Percentiles rank a stretch among this genome's conserved stretches.
phyloP scores from a whole-genome alignment of 2,797 vertebrate species.

The Sebastiscus albofasciatus region DNA sequence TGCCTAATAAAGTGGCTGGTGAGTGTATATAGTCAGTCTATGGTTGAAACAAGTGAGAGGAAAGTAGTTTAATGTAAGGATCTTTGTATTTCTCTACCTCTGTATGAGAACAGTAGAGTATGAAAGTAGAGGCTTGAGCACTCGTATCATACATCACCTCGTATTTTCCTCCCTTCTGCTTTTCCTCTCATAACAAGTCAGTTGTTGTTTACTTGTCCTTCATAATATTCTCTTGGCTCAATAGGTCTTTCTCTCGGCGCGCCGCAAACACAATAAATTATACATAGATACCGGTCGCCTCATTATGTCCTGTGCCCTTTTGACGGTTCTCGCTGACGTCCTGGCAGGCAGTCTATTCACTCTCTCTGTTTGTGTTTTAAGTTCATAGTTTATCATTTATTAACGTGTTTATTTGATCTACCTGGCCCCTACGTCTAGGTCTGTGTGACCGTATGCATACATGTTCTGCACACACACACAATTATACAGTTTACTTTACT shows the following conservation, averaged over 20 bases:
- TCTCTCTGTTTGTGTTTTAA: not conserved
- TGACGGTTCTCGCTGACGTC: not conserved
- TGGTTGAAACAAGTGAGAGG: not conserved
- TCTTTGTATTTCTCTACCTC: not conserved
- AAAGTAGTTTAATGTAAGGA: not conserved
- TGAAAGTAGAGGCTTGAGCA: not conserved
- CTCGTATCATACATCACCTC: not conserved
- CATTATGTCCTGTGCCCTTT: constrained; percentile 44
- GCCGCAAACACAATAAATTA: constrained; percentile 35
- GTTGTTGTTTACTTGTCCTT: constrained; percentile 9
- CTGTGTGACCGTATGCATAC: not conserved
- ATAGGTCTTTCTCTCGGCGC: not conserved
- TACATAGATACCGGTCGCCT: constrained; percentile 24
- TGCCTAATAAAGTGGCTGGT: too few relatives aligned
- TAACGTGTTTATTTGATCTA: not conserved
- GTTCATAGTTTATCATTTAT: constrained; percentile 9
- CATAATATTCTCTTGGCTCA: not conserved
- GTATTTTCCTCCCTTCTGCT: not conserved
- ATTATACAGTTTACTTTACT: not conserved
- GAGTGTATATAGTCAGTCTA: too few relatives aligned
- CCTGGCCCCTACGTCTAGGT: too few relatives aligned
- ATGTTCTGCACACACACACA: not conserved
- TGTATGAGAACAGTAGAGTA: not conserved
- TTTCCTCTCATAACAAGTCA: not conserved
- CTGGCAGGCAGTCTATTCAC: not conserved